A percentile compares a stretch with the other conserved stretches of the same genome.
phyloP scores from a whole-genome alignment of 2,113 vertebrate species.

The Paradoxurus hermaphroditus region DNA sequence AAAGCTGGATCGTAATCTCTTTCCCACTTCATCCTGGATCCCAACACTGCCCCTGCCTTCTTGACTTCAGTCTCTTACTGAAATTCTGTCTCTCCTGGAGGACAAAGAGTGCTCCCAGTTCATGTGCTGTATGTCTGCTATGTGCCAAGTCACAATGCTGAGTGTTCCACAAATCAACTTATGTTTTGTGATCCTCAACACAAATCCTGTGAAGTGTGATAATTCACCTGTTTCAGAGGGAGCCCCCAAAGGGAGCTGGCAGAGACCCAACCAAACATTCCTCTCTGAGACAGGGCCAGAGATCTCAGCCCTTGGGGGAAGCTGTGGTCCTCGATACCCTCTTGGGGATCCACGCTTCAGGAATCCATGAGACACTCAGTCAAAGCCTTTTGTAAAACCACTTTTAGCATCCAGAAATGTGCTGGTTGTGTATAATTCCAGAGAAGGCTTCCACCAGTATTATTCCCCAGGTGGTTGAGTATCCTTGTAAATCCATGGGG shows the following conservation, averaged over 20 bases:
- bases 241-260: not conserved
- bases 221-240: not conserved
- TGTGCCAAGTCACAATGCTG: not conserved
- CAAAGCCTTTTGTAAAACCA: not conserved
- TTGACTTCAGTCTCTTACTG: not conserved
- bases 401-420: not conserved
- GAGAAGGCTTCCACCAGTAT: not conserved
- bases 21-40: not conserved
- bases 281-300: not conserved
- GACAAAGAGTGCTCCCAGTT: not conserved
- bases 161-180: not conserved
- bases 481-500: slow-evolving; percentile 6
- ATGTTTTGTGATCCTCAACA: not conserved
- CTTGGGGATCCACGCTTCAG: not conserved
- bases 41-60: not conserved
- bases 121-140: not conserved
- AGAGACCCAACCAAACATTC: not conserved
- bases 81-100: not conserved
- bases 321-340: not conserved
- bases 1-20: too few species aligned
- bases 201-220: not conserved
- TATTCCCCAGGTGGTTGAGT: not conserved
- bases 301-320: not conserved
- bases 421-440: not conserved
- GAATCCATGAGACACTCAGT: not conserved